Evolutionary conservation across 2,888 invertebrate genomes (phyloP), one percentile per base, ranked within the genome.

Genomic region (Stenichneumon culpator): DNA sequence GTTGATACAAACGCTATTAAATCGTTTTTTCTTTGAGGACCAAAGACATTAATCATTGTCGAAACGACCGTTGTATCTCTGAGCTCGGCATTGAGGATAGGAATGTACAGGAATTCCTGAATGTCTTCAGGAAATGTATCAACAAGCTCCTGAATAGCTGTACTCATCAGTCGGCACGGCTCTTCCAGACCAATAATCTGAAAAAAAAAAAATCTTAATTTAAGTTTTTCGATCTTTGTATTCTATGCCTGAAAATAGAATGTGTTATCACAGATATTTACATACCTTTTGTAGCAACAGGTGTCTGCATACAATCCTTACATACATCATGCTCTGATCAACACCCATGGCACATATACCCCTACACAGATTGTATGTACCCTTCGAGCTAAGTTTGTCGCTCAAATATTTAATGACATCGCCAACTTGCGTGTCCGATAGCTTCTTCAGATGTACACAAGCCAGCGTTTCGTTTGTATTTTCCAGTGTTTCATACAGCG

Each of bases 41-140:
- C 19, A 39, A 81, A 86, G 50, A 28, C 65, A 28, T 82, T 73
- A 44, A 87, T 79, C 16, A 89, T 86, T 22, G 73, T 60, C 0
- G 79, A 73, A 77, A 90, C 74, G 0, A 75, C 32, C 5, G 82
- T 81, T 36, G 86, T 72, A 63, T 92, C 91, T 78, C 89, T 89
- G 52, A 93, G 81, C 70, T 93, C 89, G 3, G 60, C 57, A 83
- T 90, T 91, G 19, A 93, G 81, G 7, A 91, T 75, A 6, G 92
- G 92, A 60, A 89, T 78, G 28, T 90, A 90, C 75, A 93, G 86
- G 1, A 89, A 88, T 67, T 91, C 90, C 39, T 86, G 86, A 0
- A 92, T 75, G 74, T 93, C 93, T 6, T 93, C 90, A 1, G 92
- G 91, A 89, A 90, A 93, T 68, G 88, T 90, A 39, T 88, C 70